Evolutionary conservation across 2,113 vertebrate species (phyloP).

Genomic region (Anarrhichthys ocellatus): DNA sequence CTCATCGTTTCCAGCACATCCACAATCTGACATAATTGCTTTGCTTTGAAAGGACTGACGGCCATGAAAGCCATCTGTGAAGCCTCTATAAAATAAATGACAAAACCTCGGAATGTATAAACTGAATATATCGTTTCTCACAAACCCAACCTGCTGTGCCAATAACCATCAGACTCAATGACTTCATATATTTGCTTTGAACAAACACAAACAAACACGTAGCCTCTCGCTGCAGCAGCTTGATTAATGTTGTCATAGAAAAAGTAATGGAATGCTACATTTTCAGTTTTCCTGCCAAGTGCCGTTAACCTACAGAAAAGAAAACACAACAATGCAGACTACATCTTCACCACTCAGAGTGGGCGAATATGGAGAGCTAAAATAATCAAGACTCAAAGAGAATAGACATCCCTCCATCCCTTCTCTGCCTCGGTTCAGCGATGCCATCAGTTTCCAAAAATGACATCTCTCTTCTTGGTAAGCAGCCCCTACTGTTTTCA

Average conservation of each 20-base stretch:
- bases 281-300: background rate
- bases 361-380: background rate
- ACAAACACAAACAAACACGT: background rate
- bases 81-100: slow-evolving; percentile 14
- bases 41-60: background rate
- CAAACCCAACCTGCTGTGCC: background rate
- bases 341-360: background rate
- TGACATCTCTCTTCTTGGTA: slow-evolving; percentile 7
- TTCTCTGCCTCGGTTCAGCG: background rate
- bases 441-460: background rate
- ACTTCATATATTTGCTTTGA: slow-evolving; percentile 1
- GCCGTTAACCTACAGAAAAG: background rate
- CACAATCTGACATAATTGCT: slow-evolving; percentile 20
- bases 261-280: slow-evolving; percentile 5
- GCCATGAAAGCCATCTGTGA: slow-evolving; percentile 14
- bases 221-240: background rate
- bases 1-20: background rate
- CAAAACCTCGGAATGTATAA: background rate
- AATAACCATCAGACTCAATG: slow-evolving; percentile 12
- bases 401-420: background rate
- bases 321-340: background rate
- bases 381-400: slow-evolving; percentile 17
- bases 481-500: slow-evolving; percentile 14
- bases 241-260: background rate
- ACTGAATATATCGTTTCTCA: slow-evolving; percentile 11